Evolutionary conservation across 2,113 vertebrate genomes (phyloP).

Genomic region (Larimichthys polyactis): DNA sequence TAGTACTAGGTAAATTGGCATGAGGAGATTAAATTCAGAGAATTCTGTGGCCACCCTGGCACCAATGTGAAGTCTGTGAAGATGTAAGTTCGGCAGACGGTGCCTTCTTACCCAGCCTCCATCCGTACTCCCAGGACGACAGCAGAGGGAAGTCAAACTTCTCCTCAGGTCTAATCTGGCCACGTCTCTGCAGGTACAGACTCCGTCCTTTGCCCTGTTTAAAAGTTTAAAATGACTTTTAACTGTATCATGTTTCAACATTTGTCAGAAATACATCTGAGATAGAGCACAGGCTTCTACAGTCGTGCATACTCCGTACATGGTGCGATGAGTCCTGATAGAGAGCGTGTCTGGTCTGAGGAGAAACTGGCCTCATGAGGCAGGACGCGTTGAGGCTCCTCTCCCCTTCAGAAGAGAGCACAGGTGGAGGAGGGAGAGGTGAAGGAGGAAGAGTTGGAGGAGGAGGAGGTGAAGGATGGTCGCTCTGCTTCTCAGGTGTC

Average conservation of each 20-base stretch:
- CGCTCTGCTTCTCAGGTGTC: slow-evolving; percentile 70
- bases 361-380: slow-evolving; percentile 64
- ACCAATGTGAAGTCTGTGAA: neutral
- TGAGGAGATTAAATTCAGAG: neutral
- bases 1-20: neutral
- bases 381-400: slow-evolving; percentile 3
- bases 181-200: slow-evolving; percentile 61
- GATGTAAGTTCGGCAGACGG: neutral
- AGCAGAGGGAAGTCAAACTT: slow-evolving; percentile 72
- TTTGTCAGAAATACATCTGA: neutral
- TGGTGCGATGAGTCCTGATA: slow-evolving; percentile 64
- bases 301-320: slow-evolving; percentile 1
- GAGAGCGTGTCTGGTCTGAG: slow-evolving; percentile 50
- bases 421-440: slow-evolving; percentile 49
- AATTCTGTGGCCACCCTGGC: neutral
- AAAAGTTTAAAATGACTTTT: neutral
- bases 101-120: slow-evolving; percentile 77
- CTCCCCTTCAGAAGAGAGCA: slow-evolving; percentile 49
- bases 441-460: slow-evolving; percentile 61
- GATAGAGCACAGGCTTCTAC: neutral
- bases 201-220: slow-evolving; percentile 55
- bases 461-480: slow-evolving; percentile 40
- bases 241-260: neutral
- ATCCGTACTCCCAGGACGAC: slow-evolving; percentile 77
- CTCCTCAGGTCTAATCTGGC: slow-evolving; percentile 61